Evolutionary conservation across 2,888 invertebrate genomes (phyloP), one percentile per base, ranked within the genome.

Genomic region (Meteorus cinctellus): DNA sequence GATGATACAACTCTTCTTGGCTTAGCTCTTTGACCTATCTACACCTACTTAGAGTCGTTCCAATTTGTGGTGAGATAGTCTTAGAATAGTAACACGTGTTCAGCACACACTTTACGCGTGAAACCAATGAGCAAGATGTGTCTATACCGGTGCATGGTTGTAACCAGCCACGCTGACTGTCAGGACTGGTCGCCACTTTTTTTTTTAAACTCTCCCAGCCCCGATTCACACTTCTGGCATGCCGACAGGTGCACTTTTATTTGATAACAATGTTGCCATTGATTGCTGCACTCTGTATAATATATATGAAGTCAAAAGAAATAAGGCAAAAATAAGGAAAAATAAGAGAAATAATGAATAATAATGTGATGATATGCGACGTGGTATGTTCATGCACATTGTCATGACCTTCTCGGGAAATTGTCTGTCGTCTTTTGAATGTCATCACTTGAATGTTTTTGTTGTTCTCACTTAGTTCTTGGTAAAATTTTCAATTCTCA

Each of bases 81-180:
- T 77, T 76, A 66, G 79, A 81, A 81, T 81, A 81, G 80, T 75
- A 72, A 74, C 81, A 81, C 80, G 80, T 77, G 81, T 78, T 76
- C 72, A 76, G 77, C 77, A 77, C 65, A 77, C 71, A 78, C 69
- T 79, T 80, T 79, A 81, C 81, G 79, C 80, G 31, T 80, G 76
- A 79, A 78, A 51, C 74, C 78, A 75, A 79, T 81, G 79, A 78
- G 69, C 75, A 70, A 73, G 72, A 74, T 76, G 41, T 63, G 31
- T 63, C n/a, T 31, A 63, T 16, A 65, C n/a, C n/a, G n/a, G n/a
- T 6, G 8, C 6, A 55, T 8, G 31, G 31, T 27, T 60, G 41
- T 24, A 45, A 45, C 36, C 48, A 66, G 55, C 67, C 68, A 68
- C 62, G 71, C 72, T 29, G 72, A 66, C 71, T 75, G 70, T 36